Evolutionary conservation across 2,888 invertebrate species (phyloP), one percentile per base, ranked within the genome.

Genomic region (Aphodius sticticus): DNA sequence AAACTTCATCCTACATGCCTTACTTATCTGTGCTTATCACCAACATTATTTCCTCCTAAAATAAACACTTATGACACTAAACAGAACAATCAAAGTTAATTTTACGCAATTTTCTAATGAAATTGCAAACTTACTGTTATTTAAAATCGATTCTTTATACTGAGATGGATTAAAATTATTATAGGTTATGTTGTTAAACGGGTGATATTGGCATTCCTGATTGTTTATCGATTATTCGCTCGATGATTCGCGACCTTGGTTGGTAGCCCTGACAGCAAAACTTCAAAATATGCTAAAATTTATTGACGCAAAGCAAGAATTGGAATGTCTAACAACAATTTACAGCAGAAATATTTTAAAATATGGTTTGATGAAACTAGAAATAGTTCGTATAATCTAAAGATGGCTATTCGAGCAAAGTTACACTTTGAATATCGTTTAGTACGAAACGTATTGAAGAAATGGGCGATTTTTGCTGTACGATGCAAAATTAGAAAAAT

Each of bases 341-440:
- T 70, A 16, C 7, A 74, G 37, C 35, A 72, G 36, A 74, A 74
- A 74, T 74, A 74, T 37, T 74, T 74, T 74, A 7, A 4, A 26
- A 35, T 74, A 74, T 74, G 74, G 74, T 26, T 36, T 26, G n/a
- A 74, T n/a, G 12, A 0, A 36, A 12, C 74, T 6, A n/a, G n/a
- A 36, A 35, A 74, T 16, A 36, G 7, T 36, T 35, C 35, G n/a
- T 6, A 12, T 4, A n/a, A 12, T 12, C 15, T 35, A 74, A 74
- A 74, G 35, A 16, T 74, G 35, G 15, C n/a, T 26, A 1, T 74
- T 9, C 16, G 74, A 35, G 74, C 74, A 74, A 74, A 36, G 35
- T 36, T 74, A 12, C 74, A 74, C 4, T 74, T 36, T 15, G 74
- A 74, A 35, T 74, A 26, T 74, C 74, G 74, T 26, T 74, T 74